Conservation (phyloP, 30 jellyfish, hydroid and myxozoan species). For the Catostylus mosaicus region DNA sequence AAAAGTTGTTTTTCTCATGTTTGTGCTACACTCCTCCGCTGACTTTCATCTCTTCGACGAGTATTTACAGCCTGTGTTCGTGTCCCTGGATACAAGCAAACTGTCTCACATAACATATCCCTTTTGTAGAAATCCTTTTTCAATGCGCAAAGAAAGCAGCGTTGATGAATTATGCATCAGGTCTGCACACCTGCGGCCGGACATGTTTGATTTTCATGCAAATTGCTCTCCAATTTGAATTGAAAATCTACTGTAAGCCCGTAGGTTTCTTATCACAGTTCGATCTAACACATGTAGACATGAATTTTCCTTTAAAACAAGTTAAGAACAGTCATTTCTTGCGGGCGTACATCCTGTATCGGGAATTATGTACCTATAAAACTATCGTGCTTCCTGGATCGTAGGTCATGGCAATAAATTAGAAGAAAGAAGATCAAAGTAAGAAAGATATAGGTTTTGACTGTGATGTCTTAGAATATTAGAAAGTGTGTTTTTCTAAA, state of each 20-base stretch:
- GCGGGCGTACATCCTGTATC: no score
- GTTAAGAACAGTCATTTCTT: no score
- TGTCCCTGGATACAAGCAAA: constrained; percentile 47
- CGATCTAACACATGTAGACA: not conserved
- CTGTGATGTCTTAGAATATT: no score
- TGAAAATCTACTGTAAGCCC: constrained; percentile 29
- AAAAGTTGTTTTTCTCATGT: not conserved
- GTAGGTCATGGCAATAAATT: no score
- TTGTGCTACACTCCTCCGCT: no score
- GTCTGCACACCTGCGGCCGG: constrained; percentile 52
- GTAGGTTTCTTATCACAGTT: not conserved
- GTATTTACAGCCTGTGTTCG: not conserved
- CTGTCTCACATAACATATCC: constrained; percentile 15
- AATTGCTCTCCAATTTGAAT: constrained; percentile 41
- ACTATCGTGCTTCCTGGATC: no score
- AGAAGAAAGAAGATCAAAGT: no score
- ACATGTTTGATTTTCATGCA: constrained; percentile 23
- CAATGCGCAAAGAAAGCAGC: constrained; percentile 43
- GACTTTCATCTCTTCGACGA: not conserved
- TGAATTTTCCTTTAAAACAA: no score
- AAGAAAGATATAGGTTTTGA: no score
- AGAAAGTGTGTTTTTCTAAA: no score
- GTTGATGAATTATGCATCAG: constrained; percentile 23
- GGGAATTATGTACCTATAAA: no score
- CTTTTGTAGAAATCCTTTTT: not conserved